These are phyloP conservation scores for Oophaga pumilio DNA, from an alignment of 2,113 vertebrate species.

Conservation along the genomic window DNA sequence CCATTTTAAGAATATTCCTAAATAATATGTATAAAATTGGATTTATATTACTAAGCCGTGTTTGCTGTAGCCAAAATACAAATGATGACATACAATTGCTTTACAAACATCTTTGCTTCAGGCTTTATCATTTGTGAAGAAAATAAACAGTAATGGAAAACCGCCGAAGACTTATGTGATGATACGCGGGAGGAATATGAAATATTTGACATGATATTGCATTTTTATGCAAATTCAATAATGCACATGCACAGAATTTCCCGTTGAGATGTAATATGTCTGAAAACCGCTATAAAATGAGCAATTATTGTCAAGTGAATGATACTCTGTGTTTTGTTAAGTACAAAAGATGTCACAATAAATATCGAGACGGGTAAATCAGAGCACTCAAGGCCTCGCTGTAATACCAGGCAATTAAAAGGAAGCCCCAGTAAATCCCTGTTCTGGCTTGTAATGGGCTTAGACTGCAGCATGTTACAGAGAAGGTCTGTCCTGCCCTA, in stretches of 20 bases:
- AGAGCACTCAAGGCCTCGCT: background rate
- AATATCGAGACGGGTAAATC: constrained; percentile 43
- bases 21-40: constrained; percentile 23
- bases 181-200: constrained; percentile 18
- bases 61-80: constrained; percentile 33
- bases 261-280: constrained; percentile 44
- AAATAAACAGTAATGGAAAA: constrained; percentile 50
- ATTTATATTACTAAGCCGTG: constrained; percentile 36
- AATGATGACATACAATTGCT: constrained; percentile 32
- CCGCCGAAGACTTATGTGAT: constrained; percentile 32
- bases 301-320: constrained; percentile 46
- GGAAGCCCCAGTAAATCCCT: background rate
- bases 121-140: constrained; percentile 38
- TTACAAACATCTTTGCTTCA: constrained; percentile 37
- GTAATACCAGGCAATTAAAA: constrained; percentile 43
- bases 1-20: constrained; percentile 26
- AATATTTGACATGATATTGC: constrained; percentile 49
- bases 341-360: constrained; percentile 43
- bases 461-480: background rate
- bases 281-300: constrained; percentile 46
- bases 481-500: background rate
- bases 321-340: constrained; percentile 46
- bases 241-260: constrained; percentile 34
- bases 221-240: constrained; percentile 52
- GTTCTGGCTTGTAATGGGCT: background rate